Conservation (phyloP, 2,888 invertebrate species). For the Euplexia lucipara region DNA sequence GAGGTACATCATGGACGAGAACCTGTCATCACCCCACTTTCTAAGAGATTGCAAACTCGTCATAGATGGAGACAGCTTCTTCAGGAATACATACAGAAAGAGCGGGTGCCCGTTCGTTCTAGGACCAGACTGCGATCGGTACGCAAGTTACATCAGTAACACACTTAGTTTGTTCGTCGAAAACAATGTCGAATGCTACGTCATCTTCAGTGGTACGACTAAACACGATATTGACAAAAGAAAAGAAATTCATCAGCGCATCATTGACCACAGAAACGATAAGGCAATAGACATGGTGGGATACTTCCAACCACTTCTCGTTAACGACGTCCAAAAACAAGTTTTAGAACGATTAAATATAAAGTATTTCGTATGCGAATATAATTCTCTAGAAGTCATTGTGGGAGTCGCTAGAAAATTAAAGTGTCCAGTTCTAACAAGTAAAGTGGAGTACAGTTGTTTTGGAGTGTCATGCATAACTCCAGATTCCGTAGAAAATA, state of each 20-base stretch:
- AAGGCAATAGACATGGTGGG: background rate
- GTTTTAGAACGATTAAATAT: slow-evolving; percentile 65
- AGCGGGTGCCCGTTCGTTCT: slow-evolving; percentile 64
- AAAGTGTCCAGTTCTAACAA: slow-evolving; percentile 67
- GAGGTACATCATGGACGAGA: slow-evolving; percentile 40
- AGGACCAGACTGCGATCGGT: slow-evolving; percentile 59
- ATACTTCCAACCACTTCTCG: slow-evolving; percentile 54
- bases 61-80: slow-evolving; percentile 57
- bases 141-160: slow-evolving; percentile 42
- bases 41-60: slow-evolving; percentile 49
- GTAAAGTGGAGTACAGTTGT: slow-evolving; percentile 65
- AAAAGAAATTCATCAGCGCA: slow-evolving; percentile 40
- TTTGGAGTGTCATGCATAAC: slow-evolving; percentile 59
- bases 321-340: slow-evolving; percentile 56
- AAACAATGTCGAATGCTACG: slow-evolving; percentile 39
- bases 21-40: slow-evolving; percentile 4
- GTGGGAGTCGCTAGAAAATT: slow-evolving; percentile 61
- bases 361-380: slow-evolving; percentile 66
- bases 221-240: slow-evolving; percentile 16
- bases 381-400: slow-evolving; percentile 61
- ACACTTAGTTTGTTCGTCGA: slow-evolving; percentile 32
- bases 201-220: slow-evolving; percentile 57
- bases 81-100: slow-evolving; percentile 58
- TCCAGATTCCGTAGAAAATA: slow-evolving; percentile 26
- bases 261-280: slow-evolving; percentile 20